Conservation (phyloP, 2,797 vertebrate genomes). For the Amphiprion clarkii region DNA sequence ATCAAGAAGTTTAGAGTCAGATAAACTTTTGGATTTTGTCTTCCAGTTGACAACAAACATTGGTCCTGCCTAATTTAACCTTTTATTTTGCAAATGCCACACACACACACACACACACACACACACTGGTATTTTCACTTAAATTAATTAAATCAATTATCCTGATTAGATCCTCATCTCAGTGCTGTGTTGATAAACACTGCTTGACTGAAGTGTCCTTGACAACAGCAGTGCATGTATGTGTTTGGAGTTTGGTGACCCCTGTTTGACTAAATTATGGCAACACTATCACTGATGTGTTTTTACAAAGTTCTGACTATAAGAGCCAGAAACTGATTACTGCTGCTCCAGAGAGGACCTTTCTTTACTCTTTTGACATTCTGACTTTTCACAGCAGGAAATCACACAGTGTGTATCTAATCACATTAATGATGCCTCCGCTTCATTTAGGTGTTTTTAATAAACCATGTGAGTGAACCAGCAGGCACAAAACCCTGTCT, state of each 20-base stretch:
- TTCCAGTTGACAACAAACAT: not conserved
- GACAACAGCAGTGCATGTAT: slow-evolving; percentile 6
- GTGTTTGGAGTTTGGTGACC: not conserved
- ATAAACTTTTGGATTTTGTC: not conserved
- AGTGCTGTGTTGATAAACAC: slow-evolving; percentile 1
- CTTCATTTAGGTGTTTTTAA: not conserved
- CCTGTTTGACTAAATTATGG: slow-evolving; percentile 1
- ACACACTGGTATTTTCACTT: not conserved
- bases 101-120: not conserved
- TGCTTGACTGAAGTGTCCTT: slow-evolving; percentile 36
- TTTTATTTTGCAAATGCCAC: slow-evolving; percentile 23
- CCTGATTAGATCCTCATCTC: slow-evolving; percentile 15
- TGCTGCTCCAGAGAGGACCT: not conserved
- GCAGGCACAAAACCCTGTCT: not conserved
- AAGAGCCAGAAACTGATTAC: not conserved
- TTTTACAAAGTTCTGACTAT: not conserved
- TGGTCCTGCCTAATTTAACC: not conserved
- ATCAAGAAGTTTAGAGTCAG: not conserved
- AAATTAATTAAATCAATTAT: slow-evolving; percentile 5
- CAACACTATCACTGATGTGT: not conserved
- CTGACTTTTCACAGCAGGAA: slow-evolving; percentile 2
- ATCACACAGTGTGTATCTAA: not conserved
- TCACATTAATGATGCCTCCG: not conserved
- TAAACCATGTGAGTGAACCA: not conserved
- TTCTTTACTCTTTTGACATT: not conserved